Evolutionary conservation across 1,140 invertebrate species (phyloP), one percentile per base, ranked within the genome.

Genomic region (Pseudobourletiella spinata): DNA sequence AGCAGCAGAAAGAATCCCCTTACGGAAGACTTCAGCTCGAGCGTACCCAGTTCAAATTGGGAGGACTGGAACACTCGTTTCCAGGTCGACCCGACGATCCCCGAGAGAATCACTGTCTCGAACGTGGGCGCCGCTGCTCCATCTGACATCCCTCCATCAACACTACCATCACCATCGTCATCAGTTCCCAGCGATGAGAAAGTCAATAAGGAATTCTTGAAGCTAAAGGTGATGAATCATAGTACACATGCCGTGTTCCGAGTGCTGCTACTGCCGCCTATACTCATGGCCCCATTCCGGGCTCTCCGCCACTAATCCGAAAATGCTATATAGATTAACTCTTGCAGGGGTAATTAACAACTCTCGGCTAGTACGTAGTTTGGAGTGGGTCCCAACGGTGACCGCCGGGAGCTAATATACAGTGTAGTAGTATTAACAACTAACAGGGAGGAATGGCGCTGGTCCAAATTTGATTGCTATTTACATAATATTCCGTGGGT

Each of bases 1-100:
- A 39, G 58, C 59, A 39, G 58, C 59, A 8, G 52, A 63, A 32
- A 55, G 18, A 48, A 58, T 61, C 60, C 64, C 18, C 72, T 46
- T 46, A 86, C 84, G 1, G 82, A 85, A 72, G 83, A 83, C 68
- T 79, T 85, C 68, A 80, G 83, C 56, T 82, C 85, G 64, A 83
- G 87, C 76, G 76, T 89, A 50, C 86, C 87, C 3, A 84, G 85
- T 61, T 84, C 85, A 75, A 86, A 85, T 70, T 90, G 88, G 87
- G 83, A 82, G 72, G 88, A 89, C 73, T 81, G 87, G 72, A 89
- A 86, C 74, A 89, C 87, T 51, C 89, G 89, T 72, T 76, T 89
- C 67, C 80, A 80, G 68, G 54, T 64, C 20, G 60, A 58, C 18
- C 46, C 46, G 8, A n/a, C 8, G 11, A 11, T 20, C 16, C 24